These are phyloP conservation scores for Himalopsyche kuldschensis DNA, from an alignment of 2,888 invertebrate genomes.

Conservation along the genomic window DNA sequence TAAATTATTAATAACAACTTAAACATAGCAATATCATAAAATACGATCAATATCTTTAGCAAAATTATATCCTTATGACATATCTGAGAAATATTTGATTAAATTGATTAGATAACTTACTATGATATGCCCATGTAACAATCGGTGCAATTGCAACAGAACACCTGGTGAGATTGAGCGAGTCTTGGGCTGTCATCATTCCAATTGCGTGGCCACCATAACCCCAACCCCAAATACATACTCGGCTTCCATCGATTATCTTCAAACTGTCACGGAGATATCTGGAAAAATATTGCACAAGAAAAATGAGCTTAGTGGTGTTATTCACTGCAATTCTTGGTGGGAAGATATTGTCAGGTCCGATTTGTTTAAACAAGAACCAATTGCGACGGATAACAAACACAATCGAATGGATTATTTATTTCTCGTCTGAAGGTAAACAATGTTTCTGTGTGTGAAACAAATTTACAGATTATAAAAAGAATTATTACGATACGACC, in stretches of 20 bases:
- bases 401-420: too few species aligned
- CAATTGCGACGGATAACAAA: too few species aligned
- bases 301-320: too few species aligned
- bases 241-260: constrained; percentile 78
- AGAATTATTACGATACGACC: too few species aligned
- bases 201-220: constrained; percentile 87
- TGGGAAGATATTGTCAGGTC: too few species aligned
- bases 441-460: too few species aligned
- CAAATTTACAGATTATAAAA: too few species aligned
- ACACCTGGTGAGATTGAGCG: constrained; percentile 77
- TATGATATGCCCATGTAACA: constrained; percentile 80
- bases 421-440: too few species aligned
- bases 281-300: constrained; percentile 45
- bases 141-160: constrained; percentile 86
- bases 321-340: too few species aligned
- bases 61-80: background rate
- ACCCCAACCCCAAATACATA: constrained; percentile 83
- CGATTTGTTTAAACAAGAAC: too few species aligned
- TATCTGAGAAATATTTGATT: background rate
- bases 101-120: constrained; percentile 51
- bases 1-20: too few species aligned
- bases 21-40: too few species aligned
- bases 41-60: background rate
- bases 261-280: constrained; percentile 77
- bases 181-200: constrained; percentile 77